Evolutionary conservation across 2,113 vertebrate genomes (phyloP).

Genomic region (Vicugna pacos): DNA sequence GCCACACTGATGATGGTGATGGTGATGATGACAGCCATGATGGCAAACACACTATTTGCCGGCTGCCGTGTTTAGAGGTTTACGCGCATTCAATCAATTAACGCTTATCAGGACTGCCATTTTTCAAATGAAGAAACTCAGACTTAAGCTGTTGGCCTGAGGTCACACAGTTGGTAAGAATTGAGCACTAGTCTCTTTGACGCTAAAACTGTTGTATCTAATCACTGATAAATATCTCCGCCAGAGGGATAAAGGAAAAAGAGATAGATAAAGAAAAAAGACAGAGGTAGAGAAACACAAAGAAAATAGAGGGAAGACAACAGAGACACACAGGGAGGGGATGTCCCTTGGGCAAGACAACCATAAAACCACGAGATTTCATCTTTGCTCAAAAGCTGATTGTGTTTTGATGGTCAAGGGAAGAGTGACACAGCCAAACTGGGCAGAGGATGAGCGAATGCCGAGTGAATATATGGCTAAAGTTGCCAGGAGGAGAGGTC

Average conservation of each 20-base stretch:
- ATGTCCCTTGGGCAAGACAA: not conserved
- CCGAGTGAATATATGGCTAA: not conserved
- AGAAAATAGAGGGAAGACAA: not conserved
- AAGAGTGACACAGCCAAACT: not conserved
- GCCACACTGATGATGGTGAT: rapidly evolving
- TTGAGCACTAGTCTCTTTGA: not conserved
- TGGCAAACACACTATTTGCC: rapidly evolving
- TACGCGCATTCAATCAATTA: rapidly evolving
- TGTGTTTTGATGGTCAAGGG: not conserved
- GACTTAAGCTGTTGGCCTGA: not conserved
- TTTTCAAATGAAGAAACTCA: not conserved
- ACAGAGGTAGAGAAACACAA: not conserved
- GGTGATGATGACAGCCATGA: not conserved
- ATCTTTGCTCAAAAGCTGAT: not conserved
- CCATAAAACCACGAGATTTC: not conserved
- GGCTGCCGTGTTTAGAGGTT: not conserved
- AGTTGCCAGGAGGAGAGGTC: too few relatives aligned
- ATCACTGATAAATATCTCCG: not conserved
- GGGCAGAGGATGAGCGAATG: not conserved
- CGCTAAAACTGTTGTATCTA: not conserved
- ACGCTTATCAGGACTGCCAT: not conserved
- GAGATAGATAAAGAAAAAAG: not conserved
- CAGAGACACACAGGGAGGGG: not conserved
- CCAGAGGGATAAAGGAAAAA: not conserved
- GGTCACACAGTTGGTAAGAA: not conserved